These are phyloP conservation scores for Aegotheles bennettii DNA, from an alignment of 2,113 vertebrate species.

Conservation along the genomic window DNA sequence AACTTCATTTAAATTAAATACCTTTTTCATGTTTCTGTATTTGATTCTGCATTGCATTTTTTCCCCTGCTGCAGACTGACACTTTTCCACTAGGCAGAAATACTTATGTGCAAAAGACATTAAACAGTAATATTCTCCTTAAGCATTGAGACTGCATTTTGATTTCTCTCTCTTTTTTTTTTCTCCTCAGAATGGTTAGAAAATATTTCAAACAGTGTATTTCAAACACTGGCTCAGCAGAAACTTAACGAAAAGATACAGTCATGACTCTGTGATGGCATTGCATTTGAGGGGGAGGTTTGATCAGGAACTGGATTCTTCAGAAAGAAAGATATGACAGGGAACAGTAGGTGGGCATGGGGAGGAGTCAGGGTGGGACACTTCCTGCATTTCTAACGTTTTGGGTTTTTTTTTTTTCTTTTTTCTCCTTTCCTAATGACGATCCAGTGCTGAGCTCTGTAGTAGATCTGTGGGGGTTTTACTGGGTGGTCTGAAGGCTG, in stretches of 20 bases:
- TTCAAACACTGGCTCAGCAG: conserved; percentile 70
- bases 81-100: conserved; percentile 74
- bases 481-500: conserved; percentile 96
- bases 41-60: conserved; percentile 67
- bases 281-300: conserved; percentile 73
- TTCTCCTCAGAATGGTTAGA: conserved; percentile 49
- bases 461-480: conserved; percentile 98
- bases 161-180: conserved; percentile 63
- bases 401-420: conserved; percentile 74
- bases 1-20: conserved; percentile 64
- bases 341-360: conserved; percentile 67
- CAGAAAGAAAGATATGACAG: conserved; percentile 82
- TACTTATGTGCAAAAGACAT: conserved; percentile 71
- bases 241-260: conserved; percentile 67
- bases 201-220: conserved; percentile 72
- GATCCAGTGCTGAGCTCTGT: conserved; percentile 97
- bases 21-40: conserved; percentile 58
- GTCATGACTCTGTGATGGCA: conserved; percentile 73
- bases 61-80: conserved; percentile 64
- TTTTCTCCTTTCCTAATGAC: conserved; percentile 88
- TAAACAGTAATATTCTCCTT: conserved; percentile 69
- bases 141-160: conserved; percentile 70
- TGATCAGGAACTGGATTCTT: conserved; percentile 78
- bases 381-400: conserved; percentile 84
- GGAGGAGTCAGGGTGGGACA: conserved; percentile 75